Evolutionary conservation across 1,140 invertebrate genomes (phyloP).

Genomic region (Episyrphus balteatus): DNA sequence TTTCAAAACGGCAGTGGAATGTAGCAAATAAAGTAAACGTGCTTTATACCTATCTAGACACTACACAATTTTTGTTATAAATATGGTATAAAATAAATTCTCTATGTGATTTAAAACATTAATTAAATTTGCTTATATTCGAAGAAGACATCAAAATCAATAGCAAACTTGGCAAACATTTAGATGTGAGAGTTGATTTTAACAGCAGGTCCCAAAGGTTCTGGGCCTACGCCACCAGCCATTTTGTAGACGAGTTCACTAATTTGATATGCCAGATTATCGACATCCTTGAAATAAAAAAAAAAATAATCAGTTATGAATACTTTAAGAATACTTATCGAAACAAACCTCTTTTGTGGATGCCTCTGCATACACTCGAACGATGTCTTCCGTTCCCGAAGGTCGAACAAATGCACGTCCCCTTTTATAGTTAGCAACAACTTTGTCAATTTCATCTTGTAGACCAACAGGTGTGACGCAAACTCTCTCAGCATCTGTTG

Average conservation of each 20-base stretch:
- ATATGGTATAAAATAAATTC: no score
- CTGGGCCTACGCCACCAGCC: conserved; percentile 58
- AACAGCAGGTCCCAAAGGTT: conserved; percentile 36
- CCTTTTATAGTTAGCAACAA: conserved; percentile 55
- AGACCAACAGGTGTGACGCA: conserved; percentile 70
- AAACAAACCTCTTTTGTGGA: conserved; percentile 49
- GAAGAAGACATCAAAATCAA: no score
- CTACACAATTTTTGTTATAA: no score
- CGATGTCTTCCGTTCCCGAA: conserved; percentile 95
- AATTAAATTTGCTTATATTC: no score
- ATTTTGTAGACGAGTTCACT: conserved; percentile 59
- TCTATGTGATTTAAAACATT: no score
- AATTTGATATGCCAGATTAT: conserved; percentile 66
- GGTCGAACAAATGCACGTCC: conserved; percentile 86
- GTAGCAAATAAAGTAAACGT: no score
- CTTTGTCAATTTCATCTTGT: conserved; percentile 67
- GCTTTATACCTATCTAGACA: no score
- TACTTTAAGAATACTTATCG: neutral
- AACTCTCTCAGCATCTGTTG: conserved; percentile 72
- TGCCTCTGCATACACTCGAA: conserved; percentile 93
- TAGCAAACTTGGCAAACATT: neutral
- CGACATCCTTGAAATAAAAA: conserved; percentile 43
- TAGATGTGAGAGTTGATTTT: conserved; percentile 24
- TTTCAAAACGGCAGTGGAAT: no score
- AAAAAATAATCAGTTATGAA: neutral